A percentile compares a stretch with the other conserved stretches of the same genome.
Conservation (phyloP, 2,113 vertebrate species). For the Anser cygnoides region DNA sequence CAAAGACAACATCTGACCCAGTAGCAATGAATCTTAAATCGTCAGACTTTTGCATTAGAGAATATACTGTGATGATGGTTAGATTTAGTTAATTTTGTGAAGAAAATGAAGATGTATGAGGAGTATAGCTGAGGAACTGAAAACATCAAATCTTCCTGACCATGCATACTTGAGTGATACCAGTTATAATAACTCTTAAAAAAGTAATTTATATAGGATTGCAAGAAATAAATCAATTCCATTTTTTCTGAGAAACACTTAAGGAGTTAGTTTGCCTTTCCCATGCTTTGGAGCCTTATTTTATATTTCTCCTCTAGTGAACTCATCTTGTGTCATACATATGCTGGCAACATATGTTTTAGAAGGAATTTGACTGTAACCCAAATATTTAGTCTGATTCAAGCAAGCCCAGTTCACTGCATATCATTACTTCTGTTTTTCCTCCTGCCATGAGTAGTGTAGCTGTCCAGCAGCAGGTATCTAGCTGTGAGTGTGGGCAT, state of each 20-base stretch:
- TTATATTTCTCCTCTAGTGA: background rate
- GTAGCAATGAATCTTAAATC: background rate
- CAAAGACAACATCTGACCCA: background rate
- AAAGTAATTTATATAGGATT: background rate
- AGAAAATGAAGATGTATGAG: background rate
- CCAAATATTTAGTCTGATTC: constrained; percentile 72
- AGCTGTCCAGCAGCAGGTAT: constrained; percentile 37
- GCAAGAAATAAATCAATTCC: background rate
- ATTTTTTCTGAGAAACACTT: background rate
- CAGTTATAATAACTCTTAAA: background rate
- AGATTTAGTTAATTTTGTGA: background rate
- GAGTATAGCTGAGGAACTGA: background rate
- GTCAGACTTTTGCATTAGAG: background rate
- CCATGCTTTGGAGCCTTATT: background rate
- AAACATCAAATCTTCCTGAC: background rate
- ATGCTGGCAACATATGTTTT: constrained; percentile 32
- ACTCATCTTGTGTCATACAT: background rate
- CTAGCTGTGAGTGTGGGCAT: constrained; percentile 24
- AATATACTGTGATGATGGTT: background rate
- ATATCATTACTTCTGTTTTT: constrained; percentile 44
- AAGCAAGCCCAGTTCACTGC: background rate
- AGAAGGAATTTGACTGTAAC: constrained; percentile 37
- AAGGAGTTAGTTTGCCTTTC: background rate
- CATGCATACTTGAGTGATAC: background rate
- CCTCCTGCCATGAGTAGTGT: background rate